Conservation (phyloP, 2,888 invertebrate species). For the Meliscaeva auricollis region DNA sequence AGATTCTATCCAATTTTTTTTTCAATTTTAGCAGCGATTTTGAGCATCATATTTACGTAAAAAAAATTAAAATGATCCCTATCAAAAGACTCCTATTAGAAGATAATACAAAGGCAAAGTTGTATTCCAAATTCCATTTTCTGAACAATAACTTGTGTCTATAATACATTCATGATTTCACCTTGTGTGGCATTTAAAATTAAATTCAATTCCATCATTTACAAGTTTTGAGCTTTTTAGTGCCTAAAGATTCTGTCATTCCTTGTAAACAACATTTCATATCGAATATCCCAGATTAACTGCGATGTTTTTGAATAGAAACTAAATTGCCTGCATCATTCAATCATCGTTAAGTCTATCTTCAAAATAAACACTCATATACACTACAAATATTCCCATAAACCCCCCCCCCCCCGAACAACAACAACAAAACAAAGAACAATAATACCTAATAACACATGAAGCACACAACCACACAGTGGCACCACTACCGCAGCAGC, state of each 20-base stretch:
- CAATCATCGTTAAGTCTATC: conserved; percentile 56
- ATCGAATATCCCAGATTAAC: conserved; percentile 17
- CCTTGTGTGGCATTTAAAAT: not conserved
- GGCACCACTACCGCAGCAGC: conserved; percentile 1
- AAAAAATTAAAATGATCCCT: too few species aligned
- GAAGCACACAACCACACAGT: not conserved
- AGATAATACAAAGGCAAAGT: too few species aligned
- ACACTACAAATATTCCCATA: conserved; percentile 23
- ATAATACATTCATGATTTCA: not conserved
- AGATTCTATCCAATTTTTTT: too few species aligned
- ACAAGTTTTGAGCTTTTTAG: not conserved
- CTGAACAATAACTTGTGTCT: not conserved
- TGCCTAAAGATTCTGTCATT: conserved; percentile 33
- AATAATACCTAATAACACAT: not conserved
- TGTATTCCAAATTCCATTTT: not conserved
- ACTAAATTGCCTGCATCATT: conserved; percentile 50
- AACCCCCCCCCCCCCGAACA: too few species aligned
- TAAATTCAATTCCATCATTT: not conserved
- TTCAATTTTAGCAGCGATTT: too few species aligned
- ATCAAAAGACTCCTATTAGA: too few species aligned
- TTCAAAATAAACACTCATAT: conserved; percentile 26
- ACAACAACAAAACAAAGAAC: not conserved
- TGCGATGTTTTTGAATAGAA: conserved; percentile 34
- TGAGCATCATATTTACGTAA: too few species aligned
- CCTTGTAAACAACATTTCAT: conserved; percentile 9